A percentile compares a stretch with the other conserved stretches of the same genome.
Evolutionary conservation across 2,113 vertebrate genomes (phyloP).

Genomic region (Ailuropoda melanoleuca): DNA sequence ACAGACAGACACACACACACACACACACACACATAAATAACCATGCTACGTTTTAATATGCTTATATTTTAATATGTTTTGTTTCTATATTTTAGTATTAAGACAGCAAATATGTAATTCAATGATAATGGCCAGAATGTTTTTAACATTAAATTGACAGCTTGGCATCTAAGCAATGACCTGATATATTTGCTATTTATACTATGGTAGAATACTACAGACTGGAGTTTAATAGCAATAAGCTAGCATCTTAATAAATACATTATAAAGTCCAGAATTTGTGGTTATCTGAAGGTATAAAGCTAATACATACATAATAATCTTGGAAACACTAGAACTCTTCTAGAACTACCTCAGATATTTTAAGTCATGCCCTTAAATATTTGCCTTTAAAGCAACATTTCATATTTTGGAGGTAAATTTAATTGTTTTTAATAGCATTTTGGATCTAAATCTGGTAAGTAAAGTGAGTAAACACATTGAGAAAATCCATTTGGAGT

Average conservation of each 20-base stretch:
- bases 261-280: neutral
- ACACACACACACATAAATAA: neutral
- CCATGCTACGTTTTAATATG: neutral
- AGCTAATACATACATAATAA: neutral
- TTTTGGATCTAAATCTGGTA: slow-evolving; percentile 11
- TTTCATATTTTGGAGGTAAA: neutral
- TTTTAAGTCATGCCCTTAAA: neutral
- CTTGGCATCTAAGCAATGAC: neutral
- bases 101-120: neutral
- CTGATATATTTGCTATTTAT: neutral
- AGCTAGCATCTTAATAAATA: neutral
- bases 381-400: neutral
- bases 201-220: neutral
- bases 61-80: neutral
- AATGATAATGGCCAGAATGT: neutral
- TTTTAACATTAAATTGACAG: neutral
- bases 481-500: slow-evolving; percentile 50
- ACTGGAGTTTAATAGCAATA: neutral
- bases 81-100: neutral
- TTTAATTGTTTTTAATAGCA: slow-evolving; percentile 13
- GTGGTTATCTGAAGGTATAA: neutral
- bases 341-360: neutral
- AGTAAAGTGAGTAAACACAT: slow-evolving; percentile 11
- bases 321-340: neutral
- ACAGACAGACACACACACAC: neutral